Base-by-base conservation (phyloP, 1,140 invertebrate species). In the Caenorhabditis tropicalis region DNA sequence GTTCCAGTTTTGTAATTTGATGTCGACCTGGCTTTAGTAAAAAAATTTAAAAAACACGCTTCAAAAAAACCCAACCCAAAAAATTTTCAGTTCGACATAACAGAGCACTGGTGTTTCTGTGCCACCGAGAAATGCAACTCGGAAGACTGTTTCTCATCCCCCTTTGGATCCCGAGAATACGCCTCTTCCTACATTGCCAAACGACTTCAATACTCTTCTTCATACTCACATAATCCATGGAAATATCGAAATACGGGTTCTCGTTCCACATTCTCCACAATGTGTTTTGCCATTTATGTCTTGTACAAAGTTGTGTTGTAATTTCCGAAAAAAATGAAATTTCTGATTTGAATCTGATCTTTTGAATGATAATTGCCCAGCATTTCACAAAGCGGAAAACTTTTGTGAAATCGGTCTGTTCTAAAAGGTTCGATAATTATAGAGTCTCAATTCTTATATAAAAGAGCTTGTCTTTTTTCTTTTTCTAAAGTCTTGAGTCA, bases 81-180 rank as follows among this genome's bases (percentile, higher is more conserved):
- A 29, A 4, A 15, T n/a, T 65, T 88, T 79, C 53, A 89, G 88
- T 83, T 83, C 56, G 88, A 89, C 39, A 82, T 89, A n/a, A 82
- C 49, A 6, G 88, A 89, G 60, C 87, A 89, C 56, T 89, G 88
- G 88, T 89, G 88, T 79, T 89, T 89, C 70, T 89, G 88, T 82
- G 88, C 87, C 27, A 56, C 87, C 24, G 87, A 89, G 33, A 60
- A 84, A 33, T 89, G 88, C 79, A 89, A 89, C 48, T 46, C 74
- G 24, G 82, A 88, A 21, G 58, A 80, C 46, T 88, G 88, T 49
- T 88, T 84, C 51, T 58, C 74, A 49, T 74, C 70, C 2, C 82
- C 85, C 4, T 81, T 86, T 29, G 82, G 82, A n/a, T 80, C 65
- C 21, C 65, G 85, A 43, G 82, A 86, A 48, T 79, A 53, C 53